A percentile compares a stretch with the other conserved stretches of the same genome.
Evolutionary conservation across 2,797 vertebrate genomes (phyloP).

Genomic region (Philypnodon macrostomus): DNA sequence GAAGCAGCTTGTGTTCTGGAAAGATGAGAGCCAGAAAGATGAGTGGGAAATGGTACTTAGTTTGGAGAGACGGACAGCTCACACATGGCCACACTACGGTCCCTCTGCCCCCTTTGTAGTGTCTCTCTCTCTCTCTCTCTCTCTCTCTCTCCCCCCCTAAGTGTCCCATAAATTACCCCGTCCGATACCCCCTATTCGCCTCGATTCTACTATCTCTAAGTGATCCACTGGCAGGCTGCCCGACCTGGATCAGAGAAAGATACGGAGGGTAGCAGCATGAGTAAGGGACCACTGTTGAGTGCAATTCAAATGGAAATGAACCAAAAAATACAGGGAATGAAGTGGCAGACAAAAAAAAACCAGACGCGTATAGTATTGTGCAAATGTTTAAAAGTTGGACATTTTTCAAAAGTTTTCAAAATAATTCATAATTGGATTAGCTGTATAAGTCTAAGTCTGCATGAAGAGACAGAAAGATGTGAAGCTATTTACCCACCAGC

Average conservation of each 20-base stretch:
- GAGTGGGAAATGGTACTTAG: slow-evolving; percentile 17
- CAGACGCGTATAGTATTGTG: neutral
- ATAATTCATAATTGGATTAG: too few species aligned
- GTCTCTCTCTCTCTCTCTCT: slow-evolving; percentile 16
- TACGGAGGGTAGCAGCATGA: too few species aligned
- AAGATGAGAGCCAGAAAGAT: slow-evolving; percentile 4
- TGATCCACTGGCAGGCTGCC: slow-evolving; percentile 71
- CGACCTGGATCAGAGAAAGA: slow-evolving; percentile 28
- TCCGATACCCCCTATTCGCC: slow-evolving; percentile 18
- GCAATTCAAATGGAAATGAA: slow-evolving; percentile 20
- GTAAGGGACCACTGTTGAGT: slow-evolving; percentile 16
- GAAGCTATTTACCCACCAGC: too few species aligned
- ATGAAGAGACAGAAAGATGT: too few species aligned
- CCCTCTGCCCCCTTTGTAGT: slow-evolving; percentile 20
- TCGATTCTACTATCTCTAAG: slow-evolving; percentile 60
- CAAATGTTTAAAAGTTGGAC: too few species aligned
- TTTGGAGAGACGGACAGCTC: slow-evolving; percentile 46
- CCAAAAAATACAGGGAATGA: slow-evolving; percentile 11
- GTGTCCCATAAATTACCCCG: slow-evolving; percentile 58
- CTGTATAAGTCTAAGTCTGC: too few species aligned
- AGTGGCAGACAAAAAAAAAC: slow-evolving; percentile 2
- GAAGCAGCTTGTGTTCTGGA: neutral
- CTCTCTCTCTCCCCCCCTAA: slow-evolving; percentile 4
- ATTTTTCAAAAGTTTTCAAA: too few species aligned
- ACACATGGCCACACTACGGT: slow-evolving; percentile 48